Percentiles rank a stretch among this genome's conserved stretches.
These are phyloP conservation scores for Pachymerium ferrugineum DNA, from an alignment of 2,888 invertebrate genomes.

Conservation along the genomic window DNA sequence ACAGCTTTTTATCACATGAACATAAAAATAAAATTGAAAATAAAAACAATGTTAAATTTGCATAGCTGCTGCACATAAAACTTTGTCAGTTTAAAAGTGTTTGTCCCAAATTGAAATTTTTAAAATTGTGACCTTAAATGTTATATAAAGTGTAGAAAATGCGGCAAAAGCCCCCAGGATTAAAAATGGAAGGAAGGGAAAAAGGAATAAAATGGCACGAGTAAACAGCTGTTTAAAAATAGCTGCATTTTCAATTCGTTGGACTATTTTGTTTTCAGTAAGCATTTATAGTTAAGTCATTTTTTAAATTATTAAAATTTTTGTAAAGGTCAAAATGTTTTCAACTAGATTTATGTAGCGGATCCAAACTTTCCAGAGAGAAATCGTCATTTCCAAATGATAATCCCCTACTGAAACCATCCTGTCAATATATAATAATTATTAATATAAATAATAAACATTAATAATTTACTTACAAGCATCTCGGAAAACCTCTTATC, in stretches of 20 bases:
- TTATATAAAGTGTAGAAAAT: conserved; percentile 1
- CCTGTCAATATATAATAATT: conserved; percentile 53
- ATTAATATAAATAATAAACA: not conserved
- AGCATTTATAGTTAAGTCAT: not conserved
- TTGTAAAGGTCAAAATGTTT: too few species aligned
- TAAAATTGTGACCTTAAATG: not conserved
- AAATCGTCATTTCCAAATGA: conserved; percentile 89
- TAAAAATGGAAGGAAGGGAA: not conserved
- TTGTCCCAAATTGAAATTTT: not conserved
- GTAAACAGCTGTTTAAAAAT: not conserved
- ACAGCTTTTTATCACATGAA: conserved; percentile 14
- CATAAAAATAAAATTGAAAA: not conserved
- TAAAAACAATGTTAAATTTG: not conserved
- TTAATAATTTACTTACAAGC: conserved; percentile 59
- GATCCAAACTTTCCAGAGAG: conserved; percentile 88
- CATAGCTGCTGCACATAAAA: not conserved
- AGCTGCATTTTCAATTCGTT: not conserved
- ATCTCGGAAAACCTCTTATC: conserved; percentile 79
- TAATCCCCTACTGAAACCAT: conserved; percentile 80
- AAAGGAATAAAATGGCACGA: not conserved
- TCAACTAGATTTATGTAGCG: conserved; percentile 55
- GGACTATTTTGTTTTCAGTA: not conserved
- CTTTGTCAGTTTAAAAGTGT: not conserved
- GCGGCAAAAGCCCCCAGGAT: not conserved
- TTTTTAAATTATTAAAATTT: too few species aligned